Percentiles rank a stretch among this genome's conserved stretches.
These are phyloP conservation scores for Marmota monax DNA, from an alignment of 2,113 vertebrate genomes.

Conservation along the genomic window DNA sequence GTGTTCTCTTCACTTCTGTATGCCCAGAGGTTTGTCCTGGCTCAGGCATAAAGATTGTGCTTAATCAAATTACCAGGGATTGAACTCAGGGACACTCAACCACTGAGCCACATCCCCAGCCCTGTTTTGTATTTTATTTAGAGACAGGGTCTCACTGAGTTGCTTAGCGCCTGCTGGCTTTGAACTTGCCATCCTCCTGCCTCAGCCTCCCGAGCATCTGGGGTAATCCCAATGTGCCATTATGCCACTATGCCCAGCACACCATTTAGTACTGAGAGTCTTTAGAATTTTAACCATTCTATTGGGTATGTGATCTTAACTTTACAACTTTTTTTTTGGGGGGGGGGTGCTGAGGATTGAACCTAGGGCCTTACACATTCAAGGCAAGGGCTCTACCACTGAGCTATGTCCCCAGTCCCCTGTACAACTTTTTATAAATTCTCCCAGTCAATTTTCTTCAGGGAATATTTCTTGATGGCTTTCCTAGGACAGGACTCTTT, in stretches of 20 bases:
- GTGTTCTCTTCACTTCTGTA: background rate
- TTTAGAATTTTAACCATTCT: background rate
- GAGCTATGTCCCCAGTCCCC: too few species aligned
- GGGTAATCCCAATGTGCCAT: too few species aligned
- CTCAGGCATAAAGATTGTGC: background rate
- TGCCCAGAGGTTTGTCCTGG: background rate
- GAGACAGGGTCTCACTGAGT: too few species aligned
- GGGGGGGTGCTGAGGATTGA: too few species aligned
- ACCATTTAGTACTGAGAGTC: background rate
- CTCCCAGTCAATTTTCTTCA: background rate
- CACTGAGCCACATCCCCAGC: too few species aligned
- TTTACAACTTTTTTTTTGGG: background rate
- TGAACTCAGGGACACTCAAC: too few species aligned
- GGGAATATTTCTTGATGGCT: background rate
- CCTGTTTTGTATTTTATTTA: too few species aligned
- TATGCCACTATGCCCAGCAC: background rate
- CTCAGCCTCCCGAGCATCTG: too few species aligned
- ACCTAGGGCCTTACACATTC: too few species aligned
- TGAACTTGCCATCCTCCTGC: too few species aligned
- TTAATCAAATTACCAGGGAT: background rate
- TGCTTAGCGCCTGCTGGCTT: too few species aligned
- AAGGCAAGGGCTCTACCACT: too few species aligned
- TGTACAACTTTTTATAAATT: constrained; percentile 22
- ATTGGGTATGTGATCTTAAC: background rate
- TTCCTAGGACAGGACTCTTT: constrained; percentile 15